phyloP scores from a whole-genome alignment of 2,888 invertebrate species.

The Anaspis maculata region DNA sequence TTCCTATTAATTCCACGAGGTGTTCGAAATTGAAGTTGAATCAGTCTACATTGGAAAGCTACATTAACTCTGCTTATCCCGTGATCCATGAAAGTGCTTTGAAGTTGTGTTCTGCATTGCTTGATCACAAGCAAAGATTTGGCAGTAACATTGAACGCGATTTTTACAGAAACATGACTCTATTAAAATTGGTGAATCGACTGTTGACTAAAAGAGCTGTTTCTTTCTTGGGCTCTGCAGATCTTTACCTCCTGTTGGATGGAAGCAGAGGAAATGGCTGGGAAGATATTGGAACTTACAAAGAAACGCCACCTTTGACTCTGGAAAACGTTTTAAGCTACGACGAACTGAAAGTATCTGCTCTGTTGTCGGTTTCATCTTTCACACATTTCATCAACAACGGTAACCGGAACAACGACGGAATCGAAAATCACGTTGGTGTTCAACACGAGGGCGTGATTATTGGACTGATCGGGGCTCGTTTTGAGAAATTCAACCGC shows the following conservation, averaged over 20 bases:
- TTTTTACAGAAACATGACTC: slow-evolving; percentile 50
- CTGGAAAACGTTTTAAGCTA: slow-evolving; percentile 53
- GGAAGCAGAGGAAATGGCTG: slow-evolving; percentile 46
- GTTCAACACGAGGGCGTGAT: slow-evolving; percentile 40
- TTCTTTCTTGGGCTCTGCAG: slow-evolving; percentile 43
- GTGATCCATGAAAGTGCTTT: slow-evolving; percentile 58
- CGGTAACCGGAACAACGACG: slow-evolving; percentile 47
- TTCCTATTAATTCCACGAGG: slow-evolving; percentile 6
- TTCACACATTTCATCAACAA: slow-evolving; percentile 53
- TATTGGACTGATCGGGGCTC: slow-evolving; percentile 46
- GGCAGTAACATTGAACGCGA: slow-evolving; percentile 29
- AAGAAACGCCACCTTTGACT: slow-evolving; percentile 47
- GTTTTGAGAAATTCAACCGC: slow-evolving; percentile 45
- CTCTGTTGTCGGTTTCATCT: slow-evolving; percentile 52
- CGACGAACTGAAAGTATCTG: slow-evolving; percentile 55
- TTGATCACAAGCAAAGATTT: slow-evolving; percentile 49
- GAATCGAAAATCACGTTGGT: slow-evolving; percentile 40
- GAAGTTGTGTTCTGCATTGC: slow-evolving; percentile 52
- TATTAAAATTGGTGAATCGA: slow-evolving; percentile 49
- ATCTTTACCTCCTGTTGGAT: slow-evolving; percentile 47
- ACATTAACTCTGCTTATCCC: slow-evolving; percentile 49
- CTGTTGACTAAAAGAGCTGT: slow-evolving; percentile 50
- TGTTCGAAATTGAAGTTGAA: slow-evolving; percentile 2
- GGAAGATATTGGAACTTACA: slow-evolving; percentile 51
- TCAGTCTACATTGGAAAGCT: slow-evolving; percentile 26